Evolutionary conservation across 2,888 invertebrate genomes (phyloP), one percentile per base, ranked within the genome.

Genomic region (Plagiodera versicolora): DNA sequence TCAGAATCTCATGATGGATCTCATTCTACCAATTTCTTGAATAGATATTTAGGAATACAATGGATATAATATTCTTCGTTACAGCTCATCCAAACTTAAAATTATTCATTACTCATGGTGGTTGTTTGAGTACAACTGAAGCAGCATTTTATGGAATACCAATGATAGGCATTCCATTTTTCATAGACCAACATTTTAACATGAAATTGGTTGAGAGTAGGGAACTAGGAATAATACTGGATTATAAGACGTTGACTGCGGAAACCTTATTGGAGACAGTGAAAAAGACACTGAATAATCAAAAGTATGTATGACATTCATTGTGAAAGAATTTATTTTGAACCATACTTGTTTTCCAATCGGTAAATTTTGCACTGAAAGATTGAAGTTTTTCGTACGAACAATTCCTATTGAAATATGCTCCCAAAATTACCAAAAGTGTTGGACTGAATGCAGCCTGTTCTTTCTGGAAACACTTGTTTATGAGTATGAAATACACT

Each of bases 181-280:
- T 68, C 19, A 49, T 63, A 9, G 72, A 74, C 60, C 74, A 74
- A 35, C 54, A 50, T 3, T 52, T 70, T 11, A 77, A 76, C 61
- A 69, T 74, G 61, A 53, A 60, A 10, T 70, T 70, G 49, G 69
- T 77, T 24, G 70, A 68, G 18, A 56, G 64, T 5, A 66, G 69
- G 11, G 74, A 75, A 39, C 60, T 71, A 49, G 75, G 70, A 0
- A 47, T 65, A 4, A 64, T 55, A 19, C 24, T 75, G n/a, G 67
- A 71, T 56, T 65, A 68, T 35, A 4, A 61, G 5, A 66, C 67
- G 11, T 45, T 75, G 11, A 73, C 70, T 6, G 60, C 62, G 18
- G 66, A 70, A 4, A 46, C 46, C 17, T 20, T 76, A 2, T 56
- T 55, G 1, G 54, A 66, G 0, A 64, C 60, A 1, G 65, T 77